Conservation (phyloP, 2,113 vertebrate species). For the Cryptoleucopteryx plumbea region DNA sequence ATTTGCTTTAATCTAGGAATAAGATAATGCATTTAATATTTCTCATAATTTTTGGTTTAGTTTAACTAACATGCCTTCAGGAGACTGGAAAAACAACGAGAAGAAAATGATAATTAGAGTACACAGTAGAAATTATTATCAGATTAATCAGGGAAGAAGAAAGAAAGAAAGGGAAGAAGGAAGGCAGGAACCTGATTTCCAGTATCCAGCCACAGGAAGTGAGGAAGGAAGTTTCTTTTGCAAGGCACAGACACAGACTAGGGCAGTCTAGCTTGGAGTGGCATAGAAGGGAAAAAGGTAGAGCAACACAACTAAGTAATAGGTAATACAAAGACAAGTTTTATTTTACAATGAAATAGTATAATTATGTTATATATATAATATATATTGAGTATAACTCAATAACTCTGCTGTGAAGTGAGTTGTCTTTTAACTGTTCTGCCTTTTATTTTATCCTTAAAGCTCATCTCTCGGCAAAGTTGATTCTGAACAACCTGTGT, state of each 20-base stretch:
- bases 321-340: neutral
- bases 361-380: no score
- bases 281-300: neutral
- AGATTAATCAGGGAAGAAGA: neutral
- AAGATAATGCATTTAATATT: neutral
- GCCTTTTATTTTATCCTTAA: neutral
- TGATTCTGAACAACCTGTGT: neutral
- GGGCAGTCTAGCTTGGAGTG: neutral
- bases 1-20: neutral
- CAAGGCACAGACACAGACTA: neutral
- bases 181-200: neutral
- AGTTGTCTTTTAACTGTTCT: neutral
- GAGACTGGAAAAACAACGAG: neutral
- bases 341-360: neutral
- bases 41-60: neutral
- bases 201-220: neutral
- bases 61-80: neutral
- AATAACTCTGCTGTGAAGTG: neutral
- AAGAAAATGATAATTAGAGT: neutral
- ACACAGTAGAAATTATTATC: neutral
- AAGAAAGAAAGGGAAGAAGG: neutral
- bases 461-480: accelerated
- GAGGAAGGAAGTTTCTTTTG: neutral
- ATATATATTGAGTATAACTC: neutral
- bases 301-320: neutral